These are phyloP conservation scores for Pocillopora meandrina DNA, from an alignment of 92 coral and sea anemone genomes.

Conservation along the genomic window DNA sequence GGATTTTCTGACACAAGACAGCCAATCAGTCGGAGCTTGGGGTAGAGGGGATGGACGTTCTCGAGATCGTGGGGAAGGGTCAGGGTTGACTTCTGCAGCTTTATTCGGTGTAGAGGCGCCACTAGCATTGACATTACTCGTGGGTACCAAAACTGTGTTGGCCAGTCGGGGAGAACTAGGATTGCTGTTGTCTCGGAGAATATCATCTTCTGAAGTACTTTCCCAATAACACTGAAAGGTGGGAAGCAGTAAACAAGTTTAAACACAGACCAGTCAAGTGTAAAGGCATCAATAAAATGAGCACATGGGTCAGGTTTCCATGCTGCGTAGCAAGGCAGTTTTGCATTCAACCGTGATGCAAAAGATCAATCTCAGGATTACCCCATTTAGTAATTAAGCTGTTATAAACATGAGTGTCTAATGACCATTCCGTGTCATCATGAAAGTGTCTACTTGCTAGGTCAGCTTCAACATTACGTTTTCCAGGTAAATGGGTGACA, in stretches of 20 bases:
- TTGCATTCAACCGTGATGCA: slow-evolving; percentile 22
- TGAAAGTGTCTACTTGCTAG: slow-evolving; percentile 46
- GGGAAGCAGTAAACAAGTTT: slow-evolving; percentile 1
- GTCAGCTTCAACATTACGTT: slow-evolving; percentile 40
- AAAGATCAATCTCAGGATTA: too few relatives aligned
- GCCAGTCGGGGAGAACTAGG: slow-evolving; percentile 57
- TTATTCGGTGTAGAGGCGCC: slow-evolving; percentile 36
- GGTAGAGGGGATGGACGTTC: background rate
- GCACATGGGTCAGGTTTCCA: slow-evolving; percentile 69
- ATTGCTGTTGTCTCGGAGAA: slow-evolving; percentile 30
- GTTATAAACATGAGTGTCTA: background rate
- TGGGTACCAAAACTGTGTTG: slow-evolving; percentile 70
- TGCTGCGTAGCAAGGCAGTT: slow-evolving; percentile 48
- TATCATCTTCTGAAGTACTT: background rate
- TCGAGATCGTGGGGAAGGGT: background rate
- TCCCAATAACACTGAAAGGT: slow-evolving; percentile 13
- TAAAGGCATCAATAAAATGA: slow-evolving; percentile 53
- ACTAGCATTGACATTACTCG: slow-evolving; percentile 32
- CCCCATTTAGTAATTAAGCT: background rate
- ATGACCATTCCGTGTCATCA: slow-evolving; percentile 50
- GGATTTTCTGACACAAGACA: slow-evolving; percentile 46
- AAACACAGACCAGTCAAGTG: slow-evolving; percentile 33
- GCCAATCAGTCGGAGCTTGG: slow-evolving; percentile 37
- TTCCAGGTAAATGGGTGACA: slow-evolving; percentile 44
- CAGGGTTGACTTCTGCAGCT: slow-evolving; percentile 25